phyloP scores from a whole-genome alignment of 2,797 vertebrate genomes.

The Peromyscus eremicus region DNA sequence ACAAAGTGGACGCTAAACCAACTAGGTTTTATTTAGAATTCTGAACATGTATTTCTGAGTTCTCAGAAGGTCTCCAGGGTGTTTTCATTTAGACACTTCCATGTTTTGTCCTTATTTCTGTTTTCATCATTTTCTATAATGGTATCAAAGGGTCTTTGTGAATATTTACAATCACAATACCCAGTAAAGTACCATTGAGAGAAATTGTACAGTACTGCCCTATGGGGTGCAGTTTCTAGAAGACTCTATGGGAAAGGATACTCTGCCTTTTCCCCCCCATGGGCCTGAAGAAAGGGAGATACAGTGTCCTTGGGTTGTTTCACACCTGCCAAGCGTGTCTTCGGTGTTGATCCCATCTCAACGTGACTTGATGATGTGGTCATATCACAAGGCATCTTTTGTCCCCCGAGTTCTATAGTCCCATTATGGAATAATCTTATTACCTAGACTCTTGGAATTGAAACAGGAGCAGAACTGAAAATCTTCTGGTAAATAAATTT shows the following conservation, averaged over 20 bases:
- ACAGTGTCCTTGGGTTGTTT: neutral
- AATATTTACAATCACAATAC: constrained; percentile 5
- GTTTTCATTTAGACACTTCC: neutral
- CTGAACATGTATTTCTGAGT: neutral
- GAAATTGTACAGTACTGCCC: neutral
- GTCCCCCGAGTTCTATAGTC: neutral
- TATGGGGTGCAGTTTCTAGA: neutral
- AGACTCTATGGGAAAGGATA: neutral
- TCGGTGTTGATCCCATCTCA: neutral
- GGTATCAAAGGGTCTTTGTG: neutral
- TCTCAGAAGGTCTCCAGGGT: neutral
- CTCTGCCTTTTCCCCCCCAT: neutral
- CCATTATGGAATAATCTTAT: neutral
- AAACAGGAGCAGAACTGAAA: neutral
- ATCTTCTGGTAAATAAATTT: constrained; percentile 10
- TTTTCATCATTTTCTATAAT: neutral
- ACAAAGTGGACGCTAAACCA: neutral
- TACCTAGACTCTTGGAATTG: neutral
- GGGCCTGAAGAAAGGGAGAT: neutral
- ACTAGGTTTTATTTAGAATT: constrained; percentile 28
- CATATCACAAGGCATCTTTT: neutral
- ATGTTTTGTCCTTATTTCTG: neutral
- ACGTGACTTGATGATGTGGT: neutral
- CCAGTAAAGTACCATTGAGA: neutral
- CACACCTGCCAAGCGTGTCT: neutral